phyloP scores from a whole-genome alignment of 2,888 invertebrate species.

The Caenorhabditis afra region DNA sequence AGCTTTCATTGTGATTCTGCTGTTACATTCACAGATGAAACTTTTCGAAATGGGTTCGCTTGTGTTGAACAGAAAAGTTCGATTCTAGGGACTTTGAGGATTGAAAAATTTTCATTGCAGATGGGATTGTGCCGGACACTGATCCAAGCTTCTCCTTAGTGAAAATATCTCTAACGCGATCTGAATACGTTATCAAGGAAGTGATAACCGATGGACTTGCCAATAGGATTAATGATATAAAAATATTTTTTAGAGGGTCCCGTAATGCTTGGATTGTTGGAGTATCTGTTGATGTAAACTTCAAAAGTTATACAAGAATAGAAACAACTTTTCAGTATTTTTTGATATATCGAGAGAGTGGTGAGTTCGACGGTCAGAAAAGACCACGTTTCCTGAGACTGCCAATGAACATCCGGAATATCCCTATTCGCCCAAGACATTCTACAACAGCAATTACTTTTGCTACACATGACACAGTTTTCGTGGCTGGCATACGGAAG shows the following conservation, averaged over 20 bases:
- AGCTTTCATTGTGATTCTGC: conserved; percentile 57
- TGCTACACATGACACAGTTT: conserved; percentile 91
- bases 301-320: neutral
- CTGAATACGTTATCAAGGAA: conserved; percentile 29
- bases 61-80: conserved; percentile 52
- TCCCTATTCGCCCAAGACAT: conserved; percentile 86
- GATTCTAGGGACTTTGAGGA: neutral
- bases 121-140: neutral
- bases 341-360: conserved; percentile 64
- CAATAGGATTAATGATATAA: conserved; percentile 49
- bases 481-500: conserved; percentile 94
- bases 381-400: conserved; percentile 62
- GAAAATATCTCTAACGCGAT: conserved; percentile 23
- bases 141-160: conserved; percentile 39
- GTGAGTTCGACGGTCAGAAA: too few species aligned
- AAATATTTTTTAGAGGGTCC: conserved; percentile 33
- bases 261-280: conserved; percentile 57
- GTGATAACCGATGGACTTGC: conserved; percentile 38
- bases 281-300: conserved; percentile 55
- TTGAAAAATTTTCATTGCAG: neutral
- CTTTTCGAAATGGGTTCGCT: conserved; percentile 52
- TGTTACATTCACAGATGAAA: conserved; percentile 51
- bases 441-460: conserved; percentile 91
- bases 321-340: conserved; percentile 61
- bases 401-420: conserved; percentile 75